phyloP scores from a whole-genome alignment of 2,888 invertebrate genomes.

The Galerucella pusilla region DNA sequence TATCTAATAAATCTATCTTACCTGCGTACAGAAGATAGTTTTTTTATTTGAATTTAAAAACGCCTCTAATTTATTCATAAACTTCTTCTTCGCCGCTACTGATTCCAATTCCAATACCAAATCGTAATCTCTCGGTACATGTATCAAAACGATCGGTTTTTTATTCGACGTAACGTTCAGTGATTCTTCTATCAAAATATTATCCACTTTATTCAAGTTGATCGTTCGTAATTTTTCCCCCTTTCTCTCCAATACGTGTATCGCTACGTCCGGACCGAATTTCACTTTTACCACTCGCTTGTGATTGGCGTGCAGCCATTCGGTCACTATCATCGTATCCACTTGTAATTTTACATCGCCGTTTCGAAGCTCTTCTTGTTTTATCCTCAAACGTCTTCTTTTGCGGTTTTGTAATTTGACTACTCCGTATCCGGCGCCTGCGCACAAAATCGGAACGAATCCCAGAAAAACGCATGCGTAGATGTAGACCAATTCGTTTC shows the following conservation, averaged over 20 bases:
- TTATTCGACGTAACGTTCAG: constrained; percentile 79
- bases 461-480: constrained; percentile 92
- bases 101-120: constrained; percentile 92
- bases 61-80: constrained; percentile 86
- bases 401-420: constrained; percentile 91
- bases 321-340: constrained; percentile 92
- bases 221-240: constrained; percentile 90
- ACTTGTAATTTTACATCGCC: constrained; percentile 74
- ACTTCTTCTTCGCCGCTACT: constrained; percentile 82
- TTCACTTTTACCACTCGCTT: constrained; percentile 89
- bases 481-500: constrained; percentile 97
- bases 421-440: constrained; percentile 91
- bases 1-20: constrained; percentile 57
- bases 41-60: constrained; percentile 88
- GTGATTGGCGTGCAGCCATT: constrained; percentile 94
- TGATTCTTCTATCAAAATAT: constrained; percentile 89
- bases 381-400: constrained; percentile 81
- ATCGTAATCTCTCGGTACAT: constrained; percentile 91
- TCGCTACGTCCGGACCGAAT: constrained; percentile 87
- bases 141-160: constrained; percentile 83
- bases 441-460: constrained; percentile 92
- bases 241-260: constrained; percentile 89
- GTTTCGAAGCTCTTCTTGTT: constrained; percentile 76
- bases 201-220: constrained; percentile 79
- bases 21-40: constrained; percentile 78